These are phyloP conservation scores for Drosophila malerkotliana DNA, from an alignment of 1,140 invertebrate species.

Conservation along the genomic window DNA sequence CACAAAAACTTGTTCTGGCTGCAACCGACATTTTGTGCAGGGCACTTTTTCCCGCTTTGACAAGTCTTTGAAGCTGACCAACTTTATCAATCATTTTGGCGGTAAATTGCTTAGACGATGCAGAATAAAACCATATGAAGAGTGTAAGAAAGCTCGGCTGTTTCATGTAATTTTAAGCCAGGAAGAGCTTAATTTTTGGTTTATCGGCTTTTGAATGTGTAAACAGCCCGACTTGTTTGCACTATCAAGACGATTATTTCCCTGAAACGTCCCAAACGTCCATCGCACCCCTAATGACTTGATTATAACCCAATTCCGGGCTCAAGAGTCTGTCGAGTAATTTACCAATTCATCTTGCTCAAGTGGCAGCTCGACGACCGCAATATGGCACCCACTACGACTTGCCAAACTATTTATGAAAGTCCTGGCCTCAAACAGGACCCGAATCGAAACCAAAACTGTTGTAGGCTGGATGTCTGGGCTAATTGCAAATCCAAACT, in stretches of 20 bases:
- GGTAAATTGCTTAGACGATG: constrained; percentile 83
- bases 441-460: constrained; percentile 23
- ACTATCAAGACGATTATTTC: constrained; percentile 11
- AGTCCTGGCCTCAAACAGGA: constrained; percentile 14
- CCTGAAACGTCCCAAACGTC: constrained; percentile 14
- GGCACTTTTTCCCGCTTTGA: constrained; percentile 40
- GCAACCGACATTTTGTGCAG: constrained; percentile 37
- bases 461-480: constrained; percentile 42
- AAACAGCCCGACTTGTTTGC: constrained; percentile 5
- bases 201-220: constrained; percentile 7
- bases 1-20: constrained; percentile 44
- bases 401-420: constrained; percentile 70
- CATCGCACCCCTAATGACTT: constrained; percentile 27
- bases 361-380: constrained; percentile 51
- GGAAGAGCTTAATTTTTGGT: no score
- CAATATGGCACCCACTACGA: constrained; percentile 59
- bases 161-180: not conserved
- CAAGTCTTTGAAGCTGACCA: constrained; percentile 40
- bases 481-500: constrained; percentile 70
- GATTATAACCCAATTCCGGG: constrained; percentile 44
- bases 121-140: constrained; percentile 53
- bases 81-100: constrained; percentile 83
- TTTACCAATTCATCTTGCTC: constrained; percentile 70
- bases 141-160: not conserved
- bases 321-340: constrained; percentile 53